Conservation (phyloP, 2,113 vertebrate species). For the Tylochromis polylepis region DNA sequence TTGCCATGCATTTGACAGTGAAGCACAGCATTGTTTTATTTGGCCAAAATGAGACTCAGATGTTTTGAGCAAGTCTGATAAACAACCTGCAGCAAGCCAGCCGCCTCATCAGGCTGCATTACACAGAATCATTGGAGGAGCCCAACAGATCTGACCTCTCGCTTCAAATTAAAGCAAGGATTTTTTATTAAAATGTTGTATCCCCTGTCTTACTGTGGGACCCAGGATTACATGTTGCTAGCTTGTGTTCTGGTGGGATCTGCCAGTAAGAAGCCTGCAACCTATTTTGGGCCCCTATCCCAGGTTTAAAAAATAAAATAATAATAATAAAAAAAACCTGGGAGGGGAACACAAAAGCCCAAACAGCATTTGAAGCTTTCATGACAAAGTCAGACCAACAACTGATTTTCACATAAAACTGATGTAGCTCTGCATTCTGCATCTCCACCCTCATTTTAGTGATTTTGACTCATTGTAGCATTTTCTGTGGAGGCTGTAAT, state of each 20-base stretch:
- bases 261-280: slow-evolving; percentile 27
- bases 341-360: not conserved
- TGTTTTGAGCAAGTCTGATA: slow-evolving; percentile 52
- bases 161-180: slow-evolving; percentile 6
- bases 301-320: not conserved
- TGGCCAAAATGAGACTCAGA: slow-evolving; percentile 60
- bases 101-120: slow-evolving; percentile 22
- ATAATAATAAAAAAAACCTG: not conserved
- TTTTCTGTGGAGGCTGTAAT: slow-evolving; percentile 7
- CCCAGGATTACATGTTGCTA: not conserved
- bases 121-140: slow-evolving; percentile 17
- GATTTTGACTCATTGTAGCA: slow-evolving; percentile 8
- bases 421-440: not conserved
- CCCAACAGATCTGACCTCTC: slow-evolving; percentile 14
- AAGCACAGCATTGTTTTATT: slow-evolving; percentile 54
- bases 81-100: slow-evolving; percentile 60
- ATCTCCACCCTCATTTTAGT: slow-evolving; percentile 20
- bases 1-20: slow-evolving; percentile 55
- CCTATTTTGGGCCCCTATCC: slow-evolving; percentile 5
- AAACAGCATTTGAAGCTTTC: not conserved
- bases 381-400: not conserved
- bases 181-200: slow-evolving; percentile 15
- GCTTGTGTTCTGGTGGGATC: not conserved
- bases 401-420: slow-evolving; percentile 13
- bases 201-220: slow-evolving; percentile 12